Conservation (phyloP, 2,888 invertebrate genomes). For the Gortyna flavago region DNA sequence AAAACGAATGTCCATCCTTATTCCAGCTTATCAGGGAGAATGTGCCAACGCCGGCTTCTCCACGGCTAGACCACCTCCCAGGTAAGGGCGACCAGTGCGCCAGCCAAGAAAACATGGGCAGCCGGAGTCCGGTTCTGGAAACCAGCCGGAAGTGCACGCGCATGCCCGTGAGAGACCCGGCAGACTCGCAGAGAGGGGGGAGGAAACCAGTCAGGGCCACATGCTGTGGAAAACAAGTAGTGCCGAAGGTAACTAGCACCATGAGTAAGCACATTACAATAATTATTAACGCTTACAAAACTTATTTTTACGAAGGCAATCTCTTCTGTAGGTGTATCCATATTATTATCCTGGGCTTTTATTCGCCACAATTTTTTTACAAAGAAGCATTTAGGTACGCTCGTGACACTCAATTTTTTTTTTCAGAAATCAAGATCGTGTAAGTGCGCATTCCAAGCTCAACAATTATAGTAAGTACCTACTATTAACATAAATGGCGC, state of each 20-base stretch:
- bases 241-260: constrained; percentile 12
- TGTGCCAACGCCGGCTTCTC: constrained; percentile 42
- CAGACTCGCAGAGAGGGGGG: neutral
- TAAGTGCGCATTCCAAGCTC: constrained; percentile 63
- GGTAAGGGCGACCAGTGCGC: constrained; percentile 59
- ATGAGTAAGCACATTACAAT: neutral
- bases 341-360: neutral
- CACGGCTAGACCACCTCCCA: constrained; percentile 53
- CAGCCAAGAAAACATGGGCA: constrained; percentile 57
- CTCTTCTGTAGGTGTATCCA: neutral
- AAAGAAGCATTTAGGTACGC: neutral
- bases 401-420: constrained; percentile 15
- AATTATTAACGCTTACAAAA: neutral
- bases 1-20: neutral
- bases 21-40: constrained; percentile 66
- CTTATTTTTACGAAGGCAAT: neutral
- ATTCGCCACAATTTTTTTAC: neutral
- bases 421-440: constrained; percentile 76
- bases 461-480: neutral
- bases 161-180: neutral
- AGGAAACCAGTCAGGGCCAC: constrained; percentile 19
- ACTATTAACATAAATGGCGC: too few relatives aligned
- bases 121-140: constrained; percentile 28
- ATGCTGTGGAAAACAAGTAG: constrained; percentile 15
- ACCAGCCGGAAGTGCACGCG: constrained; percentile 31